Evolutionary conservation across 2,797 vertebrate species (phyloP).

Genomic region (Botia almorhae): DNA sequence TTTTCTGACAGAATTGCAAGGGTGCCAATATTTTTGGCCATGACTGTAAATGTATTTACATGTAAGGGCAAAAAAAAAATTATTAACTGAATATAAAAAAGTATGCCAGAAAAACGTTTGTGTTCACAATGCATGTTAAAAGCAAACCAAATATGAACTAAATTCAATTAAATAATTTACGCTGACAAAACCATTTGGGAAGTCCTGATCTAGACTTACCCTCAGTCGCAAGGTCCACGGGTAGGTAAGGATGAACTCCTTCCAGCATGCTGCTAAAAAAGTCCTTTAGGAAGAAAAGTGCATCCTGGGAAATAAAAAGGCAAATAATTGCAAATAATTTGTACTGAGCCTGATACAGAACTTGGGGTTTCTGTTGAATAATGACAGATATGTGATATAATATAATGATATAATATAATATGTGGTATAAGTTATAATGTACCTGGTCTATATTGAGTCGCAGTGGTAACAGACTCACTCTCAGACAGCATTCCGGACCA

Average conservation of each 20-base stretch:
- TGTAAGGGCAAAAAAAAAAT: no score
- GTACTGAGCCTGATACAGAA: not conserved
- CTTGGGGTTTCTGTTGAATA: not conserved
- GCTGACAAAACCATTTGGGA: not conserved
- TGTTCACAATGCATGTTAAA: no score
- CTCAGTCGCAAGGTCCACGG: slow-evolving; percentile 80
- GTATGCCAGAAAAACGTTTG: no score
- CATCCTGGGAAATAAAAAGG: slow-evolving; percentile 77
- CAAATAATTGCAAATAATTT: not conserved
- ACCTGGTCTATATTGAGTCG: slow-evolving; percentile 93
- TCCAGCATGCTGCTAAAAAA: slow-evolving; percentile 88
- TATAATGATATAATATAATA: no score
- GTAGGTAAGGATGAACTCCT: slow-evolving; percentile 83
- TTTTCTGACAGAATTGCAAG: no score
- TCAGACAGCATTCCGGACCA: slow-evolving; percentile 88
- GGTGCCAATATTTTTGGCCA: no score
- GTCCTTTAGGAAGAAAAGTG: slow-evolving; percentile 91
- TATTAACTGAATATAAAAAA: no score
- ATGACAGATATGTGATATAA: not conserved
- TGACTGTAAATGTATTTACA: no score
- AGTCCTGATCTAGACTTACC: slow-evolving; percentile 68
- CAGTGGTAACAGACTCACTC: slow-evolving; percentile 88
- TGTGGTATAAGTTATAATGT: not conserved
- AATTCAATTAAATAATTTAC: not conserved
- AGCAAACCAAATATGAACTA: no score